These are phyloP conservation scores for Drosophila basisetae DNA, from an alignment of 2,888 invertebrate species.

Conservation along the genomic window DNA sequence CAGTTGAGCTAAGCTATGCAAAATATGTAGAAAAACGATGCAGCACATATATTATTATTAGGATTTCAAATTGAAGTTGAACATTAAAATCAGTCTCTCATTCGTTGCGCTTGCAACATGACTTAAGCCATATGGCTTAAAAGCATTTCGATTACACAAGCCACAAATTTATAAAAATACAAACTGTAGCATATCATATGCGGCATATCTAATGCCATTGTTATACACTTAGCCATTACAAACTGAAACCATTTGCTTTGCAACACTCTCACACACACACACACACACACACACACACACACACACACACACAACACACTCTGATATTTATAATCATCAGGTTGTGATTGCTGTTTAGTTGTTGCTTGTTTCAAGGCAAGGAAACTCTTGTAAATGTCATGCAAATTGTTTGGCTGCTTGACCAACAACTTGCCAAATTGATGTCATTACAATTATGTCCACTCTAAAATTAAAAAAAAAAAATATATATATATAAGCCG, in stretches of 20 bases:
- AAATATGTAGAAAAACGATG: neutral
- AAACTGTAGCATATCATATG: conserved; percentile 26
- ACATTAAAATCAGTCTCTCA: neutral
- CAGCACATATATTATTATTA: neutral
- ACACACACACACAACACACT: neutral
- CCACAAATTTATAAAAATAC: conserved; percentile 7
- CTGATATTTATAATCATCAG: neutral
- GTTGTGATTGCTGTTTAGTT: neutral
- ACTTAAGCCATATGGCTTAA: neutral
- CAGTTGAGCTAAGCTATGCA: neutral
- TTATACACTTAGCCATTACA: conserved; percentile 22
- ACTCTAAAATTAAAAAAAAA: conserved; percentile 1
- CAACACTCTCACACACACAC: neutral
- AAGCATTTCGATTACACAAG: conserved; percentile 27
- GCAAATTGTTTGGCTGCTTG: conserved; percentile 30
- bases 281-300: neutral
- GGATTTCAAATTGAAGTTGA: neutral
- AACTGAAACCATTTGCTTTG: conserved; percentile 6
- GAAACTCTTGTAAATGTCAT: conserved; percentile 22
- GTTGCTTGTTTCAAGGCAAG: conserved; percentile 42
- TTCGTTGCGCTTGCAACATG: conserved; percentile 28
- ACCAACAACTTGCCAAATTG: conserved; percentile 56
- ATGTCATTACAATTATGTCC: conserved; percentile 52
- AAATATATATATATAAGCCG: neutral
- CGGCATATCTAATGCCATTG: conserved; percentile 44